Conservation (phyloP, 2,797 vertebrate species). For the Microctenopoma stevenorrisi region DNA sequence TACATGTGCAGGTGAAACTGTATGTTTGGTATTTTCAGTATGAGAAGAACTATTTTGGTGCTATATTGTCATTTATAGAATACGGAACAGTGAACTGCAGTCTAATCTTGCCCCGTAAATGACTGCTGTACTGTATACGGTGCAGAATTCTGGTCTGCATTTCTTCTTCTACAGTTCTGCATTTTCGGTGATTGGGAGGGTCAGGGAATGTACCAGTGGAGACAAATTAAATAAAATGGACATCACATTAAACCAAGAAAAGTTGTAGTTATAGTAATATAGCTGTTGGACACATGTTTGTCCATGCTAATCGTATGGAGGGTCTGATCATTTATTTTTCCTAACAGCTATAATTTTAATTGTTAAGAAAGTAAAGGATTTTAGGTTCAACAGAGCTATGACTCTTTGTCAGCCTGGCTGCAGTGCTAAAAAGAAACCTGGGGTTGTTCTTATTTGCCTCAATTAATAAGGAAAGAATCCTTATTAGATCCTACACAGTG, state of each 20-base stretch:
- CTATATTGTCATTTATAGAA: neutral
- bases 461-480: too few species aligned
- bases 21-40: neutral
- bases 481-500: neutral
- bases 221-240: slow-evolving; percentile 25
- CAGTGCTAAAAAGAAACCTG: too few species aligned
- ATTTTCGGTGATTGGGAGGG: slow-evolving; percentile 5
- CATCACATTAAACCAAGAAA: slow-evolving; percentile 1
- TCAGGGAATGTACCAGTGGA: neutral
- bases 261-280: neutral
- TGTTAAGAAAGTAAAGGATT: too few species aligned
- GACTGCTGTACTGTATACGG: neutral
- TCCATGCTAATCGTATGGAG: too few species aligned
- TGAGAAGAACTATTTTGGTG: neutral
- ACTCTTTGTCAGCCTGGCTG: too few species aligned
- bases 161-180: neutral
- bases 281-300: too few species aligned
- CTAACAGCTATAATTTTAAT: too few species aligned
- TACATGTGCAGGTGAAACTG: neutral
- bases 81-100: neutral
- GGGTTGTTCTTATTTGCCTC: too few species aligned
- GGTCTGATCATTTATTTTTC: too few species aligned
- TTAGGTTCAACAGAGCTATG: too few species aligned
- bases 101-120: too few species aligned
- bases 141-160: neutral